Evolutionary conservation across 2,888 invertebrate species (phyloP).

Genomic region (Erpobdella octoculata): DNA sequence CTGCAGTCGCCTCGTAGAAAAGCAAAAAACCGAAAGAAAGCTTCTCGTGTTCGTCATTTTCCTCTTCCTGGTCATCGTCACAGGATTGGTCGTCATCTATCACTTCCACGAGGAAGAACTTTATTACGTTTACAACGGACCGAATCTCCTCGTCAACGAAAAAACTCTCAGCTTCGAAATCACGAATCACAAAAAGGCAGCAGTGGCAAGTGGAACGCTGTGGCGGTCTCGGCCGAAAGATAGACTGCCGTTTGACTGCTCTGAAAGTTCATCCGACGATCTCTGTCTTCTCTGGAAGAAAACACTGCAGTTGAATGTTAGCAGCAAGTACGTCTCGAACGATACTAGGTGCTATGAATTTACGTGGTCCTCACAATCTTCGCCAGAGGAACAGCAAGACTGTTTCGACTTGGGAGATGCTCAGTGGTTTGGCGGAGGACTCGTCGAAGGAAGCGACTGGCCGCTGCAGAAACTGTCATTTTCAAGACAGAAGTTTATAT

Average conservation of each 20-base stretch:
- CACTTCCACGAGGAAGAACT: conserved; percentile 27
- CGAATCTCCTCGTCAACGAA: conserved; percentile 18
- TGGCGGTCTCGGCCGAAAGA: conserved; percentile 16
- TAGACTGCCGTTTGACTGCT: conserved; percentile 27
- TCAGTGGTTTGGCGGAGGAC: conserved; percentile 77
- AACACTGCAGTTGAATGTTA: conserved; percentile 16
- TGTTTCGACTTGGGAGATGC: conserved; percentile 59
- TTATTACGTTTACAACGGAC: conserved; percentile 21
- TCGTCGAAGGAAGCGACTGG: conserved; percentile 66
- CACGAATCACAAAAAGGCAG: conserved; percentile 2
- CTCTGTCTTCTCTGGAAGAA: conserved; percentile 30
- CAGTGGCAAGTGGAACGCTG: conserved; percentile 23
- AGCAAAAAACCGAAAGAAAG: conserved; percentile 18
- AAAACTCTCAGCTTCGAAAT: conserved; percentile 13
- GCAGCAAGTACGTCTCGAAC: neutral
- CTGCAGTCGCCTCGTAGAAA: neutral
- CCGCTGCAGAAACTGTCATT: conserved; percentile 61
- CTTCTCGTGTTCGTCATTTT: conserved; percentile 23
- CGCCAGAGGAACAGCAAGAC: conserved; percentile 54
- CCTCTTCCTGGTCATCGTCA: conserved; percentile 28
- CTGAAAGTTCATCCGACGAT: neutral
- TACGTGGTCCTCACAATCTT: conserved; percentile 10
- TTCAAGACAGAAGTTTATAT: conserved; percentile 40
- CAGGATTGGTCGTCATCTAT: conserved; percentile 26
- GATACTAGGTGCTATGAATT: conserved; percentile 25